Base-by-base conservation (phyloP, 2,797 vertebrate species). In the Enteromius paludinosus region DNA sequence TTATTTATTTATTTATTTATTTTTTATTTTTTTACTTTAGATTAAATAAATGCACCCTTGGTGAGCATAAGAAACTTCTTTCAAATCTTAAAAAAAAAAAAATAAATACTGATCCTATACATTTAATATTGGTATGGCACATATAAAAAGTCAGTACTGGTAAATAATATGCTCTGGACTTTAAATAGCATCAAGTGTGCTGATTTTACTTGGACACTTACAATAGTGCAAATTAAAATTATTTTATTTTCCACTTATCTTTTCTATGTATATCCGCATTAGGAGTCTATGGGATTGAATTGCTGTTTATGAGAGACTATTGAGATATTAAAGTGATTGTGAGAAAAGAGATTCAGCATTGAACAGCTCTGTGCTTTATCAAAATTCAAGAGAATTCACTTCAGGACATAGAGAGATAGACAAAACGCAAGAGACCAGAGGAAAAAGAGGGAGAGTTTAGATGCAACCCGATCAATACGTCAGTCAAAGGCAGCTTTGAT, bases 381-480 rank as follows among this genome's bases (percentile, higher is more conserved):
- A 59, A 14, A 47, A 76, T 77, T 54, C 64, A 77, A 59, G 49
- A 54, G 6, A 83, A 83, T 69, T 70, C 35, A 35, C 52, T 66
- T 62, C 35, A 47, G 65, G 23, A 70, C 65, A 56, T 35, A 9
- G 15, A 54, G 35, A 69, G 65, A 28, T 17, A 43, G 78, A 79
- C 49, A 43, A 35, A 64, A 52, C 66, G n/a, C 33, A 59, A 45
- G 54, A 81, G 54, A 80, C 28, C 2, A 7, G 7, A 38, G 64
- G 12, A 83, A 49, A 79, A 69, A n/a, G 23, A 41, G n/a, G 3
- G 47, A 69, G 30, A 59, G 81, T 59, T 61, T 59, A 47, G 73
- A 70, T 77, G 49, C 64, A 49, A 70, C 54, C 20, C 41, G 18
- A 83, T 83, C 81, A 45, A 77, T 77, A 77, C 2, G 20, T 83